Conservation (phyloP, 2,113 vertebrate species). For the Silurus glanis region DNA sequence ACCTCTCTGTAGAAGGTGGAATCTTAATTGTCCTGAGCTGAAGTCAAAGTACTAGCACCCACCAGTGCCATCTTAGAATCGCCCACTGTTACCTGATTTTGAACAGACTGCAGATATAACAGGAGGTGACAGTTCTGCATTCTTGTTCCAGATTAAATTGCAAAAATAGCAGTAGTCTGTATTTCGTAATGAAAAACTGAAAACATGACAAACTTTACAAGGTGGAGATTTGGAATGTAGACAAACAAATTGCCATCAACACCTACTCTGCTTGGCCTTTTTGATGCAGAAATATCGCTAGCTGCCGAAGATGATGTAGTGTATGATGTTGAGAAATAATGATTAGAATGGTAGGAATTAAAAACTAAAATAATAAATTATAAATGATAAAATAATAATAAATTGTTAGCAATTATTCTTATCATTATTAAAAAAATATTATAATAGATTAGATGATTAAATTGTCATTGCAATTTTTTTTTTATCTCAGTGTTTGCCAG, state of each 20-base stretch:
- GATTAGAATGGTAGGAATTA: not conserved
- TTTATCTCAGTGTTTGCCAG: not conserved
- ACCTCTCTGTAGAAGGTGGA: not conserved
- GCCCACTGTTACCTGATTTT: not conserved
- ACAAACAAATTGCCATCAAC: not conserved
- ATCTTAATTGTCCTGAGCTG: not conserved
- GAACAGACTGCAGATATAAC: not conserved
- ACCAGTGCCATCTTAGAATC: not conserved
- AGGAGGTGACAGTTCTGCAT: not conserved
- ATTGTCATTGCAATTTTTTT: too few relatives aligned
- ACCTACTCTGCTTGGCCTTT: not conserved
- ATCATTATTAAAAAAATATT: too few relatives aligned
- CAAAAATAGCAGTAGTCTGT: not conserved
- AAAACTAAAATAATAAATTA: not conserved
- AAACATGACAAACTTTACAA: not conserved
- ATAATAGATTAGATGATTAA: too few relatives aligned
- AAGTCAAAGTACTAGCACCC: not conserved
- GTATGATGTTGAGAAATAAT: not conserved
- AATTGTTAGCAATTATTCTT: too few relatives aligned
- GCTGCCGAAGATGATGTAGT: not conserved
- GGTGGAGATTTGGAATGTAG: not conserved
- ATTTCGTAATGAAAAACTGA: not conserved
- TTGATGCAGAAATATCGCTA: not conserved
- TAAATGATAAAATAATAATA: not conserved
- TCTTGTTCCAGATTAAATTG: not conserved